These are phyloP conservation scores for Pandemis heparana DNA, from an alignment of 2,888 invertebrate species.

Conservation along the genomic window DNA sequence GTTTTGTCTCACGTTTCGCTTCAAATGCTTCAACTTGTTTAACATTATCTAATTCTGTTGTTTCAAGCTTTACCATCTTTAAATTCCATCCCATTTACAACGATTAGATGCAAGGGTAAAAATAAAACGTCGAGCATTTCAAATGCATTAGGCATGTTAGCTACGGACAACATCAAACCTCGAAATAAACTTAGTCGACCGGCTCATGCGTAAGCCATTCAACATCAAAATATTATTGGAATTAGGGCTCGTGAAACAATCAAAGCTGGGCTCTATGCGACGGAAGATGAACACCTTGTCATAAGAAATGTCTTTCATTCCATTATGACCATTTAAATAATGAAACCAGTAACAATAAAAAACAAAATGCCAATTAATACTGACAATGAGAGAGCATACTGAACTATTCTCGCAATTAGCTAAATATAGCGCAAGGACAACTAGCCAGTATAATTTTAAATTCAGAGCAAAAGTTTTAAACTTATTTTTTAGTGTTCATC, in stretches of 20 bases:
- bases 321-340: slow-evolving; percentile 6
- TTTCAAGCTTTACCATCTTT: slow-evolving; percentile 43
- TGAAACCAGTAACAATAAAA: background rate
- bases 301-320: background rate
- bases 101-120: slow-evolving; percentile 52
- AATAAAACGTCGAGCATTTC: slow-evolving; percentile 65
- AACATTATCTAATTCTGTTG: background rate
- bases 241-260: slow-evolving; percentile 44
- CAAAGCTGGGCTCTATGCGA: slow-evolving; percentile 29
- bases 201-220: slow-evolving; percentile 54
- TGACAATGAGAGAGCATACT: background rate
- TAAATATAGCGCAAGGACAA: slow-evolving; percentile 12
- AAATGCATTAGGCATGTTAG: slow-evolving; percentile 66
- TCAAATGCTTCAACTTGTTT: background rate
- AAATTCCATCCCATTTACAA: slow-evolving; percentile 57
- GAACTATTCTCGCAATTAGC: slow-evolving; percentile 3
- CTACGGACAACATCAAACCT: slow-evolving; percentile 52
- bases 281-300: slow-evolving; percentile 32
- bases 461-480: background rate
- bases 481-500: slow-evolving; percentile 25
- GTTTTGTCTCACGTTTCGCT: background rate
- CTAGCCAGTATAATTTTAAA: slow-evolving; percentile 1
- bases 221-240: slow-evolving; percentile 35
- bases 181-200: slow-evolving; percentile 62
- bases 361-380: background rate